Evolutionary conservation across 1,140 invertebrate species (phyloP).

Genomic region (Halictus rubicundus): DNA sequence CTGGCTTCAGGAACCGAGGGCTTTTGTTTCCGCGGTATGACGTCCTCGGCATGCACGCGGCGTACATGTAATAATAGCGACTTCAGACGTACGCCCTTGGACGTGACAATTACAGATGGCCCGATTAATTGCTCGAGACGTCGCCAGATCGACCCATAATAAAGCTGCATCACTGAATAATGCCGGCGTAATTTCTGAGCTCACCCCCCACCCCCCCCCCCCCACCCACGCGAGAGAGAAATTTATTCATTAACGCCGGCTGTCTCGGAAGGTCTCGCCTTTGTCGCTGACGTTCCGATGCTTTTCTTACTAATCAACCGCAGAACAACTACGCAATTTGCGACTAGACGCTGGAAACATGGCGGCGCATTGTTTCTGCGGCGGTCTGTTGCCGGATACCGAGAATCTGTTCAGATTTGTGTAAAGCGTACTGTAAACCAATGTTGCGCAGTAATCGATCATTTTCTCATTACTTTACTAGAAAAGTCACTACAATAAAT

Average conservation of each 20-base stretch:
- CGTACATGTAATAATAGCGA: constrained; percentile 32
- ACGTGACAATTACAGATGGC: constrained; percentile 36
- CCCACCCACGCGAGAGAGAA: background rate
- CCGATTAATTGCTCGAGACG: constrained; percentile 21
- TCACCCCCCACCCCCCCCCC: too few relatives aligned
- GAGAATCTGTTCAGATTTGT: too few relatives aligned
- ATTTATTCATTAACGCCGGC: constrained; percentile 24
- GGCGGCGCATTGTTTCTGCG: background rate
- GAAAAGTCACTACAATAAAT: too few relatives aligned
- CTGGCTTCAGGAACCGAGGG: background rate
- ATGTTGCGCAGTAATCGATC: too few relatives aligned
- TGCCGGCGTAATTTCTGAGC: constrained; percentile 11
- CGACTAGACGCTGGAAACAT: background rate
- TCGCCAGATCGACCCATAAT: constrained; percentile 8
- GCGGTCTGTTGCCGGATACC: background rate
- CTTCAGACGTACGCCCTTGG: constrained; percentile 17
- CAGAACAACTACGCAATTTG: background rate
- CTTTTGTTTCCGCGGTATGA: constrained; percentile 23
- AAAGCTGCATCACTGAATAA: constrained; percentile 19
- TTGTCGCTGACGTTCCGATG: background rate
- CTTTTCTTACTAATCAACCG: background rate
- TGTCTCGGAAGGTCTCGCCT: background rate
- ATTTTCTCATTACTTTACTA: too few relatives aligned
- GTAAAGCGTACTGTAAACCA: too few relatives aligned
- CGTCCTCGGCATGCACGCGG: background rate